Percentiles rank a stretch among this genome's conserved stretches.
Conservation (phyloP, 2,797 vertebrate species). For the Sebastes trivittatus region DNA sequence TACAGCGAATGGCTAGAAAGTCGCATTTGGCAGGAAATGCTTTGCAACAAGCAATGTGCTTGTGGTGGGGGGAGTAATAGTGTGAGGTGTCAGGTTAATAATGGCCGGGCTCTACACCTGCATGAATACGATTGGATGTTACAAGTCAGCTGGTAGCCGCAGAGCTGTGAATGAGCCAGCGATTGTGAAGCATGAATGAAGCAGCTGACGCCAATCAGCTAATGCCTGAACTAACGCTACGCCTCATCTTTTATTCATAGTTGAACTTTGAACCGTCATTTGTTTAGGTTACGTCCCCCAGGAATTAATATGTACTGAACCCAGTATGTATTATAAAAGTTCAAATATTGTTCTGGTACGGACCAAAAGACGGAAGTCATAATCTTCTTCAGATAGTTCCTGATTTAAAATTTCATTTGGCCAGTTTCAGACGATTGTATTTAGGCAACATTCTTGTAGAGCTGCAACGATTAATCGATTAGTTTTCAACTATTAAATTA, state of each 20-base stretch:
- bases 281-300: neutral
- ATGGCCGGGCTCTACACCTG: neutral
- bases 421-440: neutral
- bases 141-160: neutral
- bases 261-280: neutral
- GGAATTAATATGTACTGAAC: neutral
- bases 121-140: neutral
- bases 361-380: neutral
- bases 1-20: neutral
- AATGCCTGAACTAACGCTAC: neutral
- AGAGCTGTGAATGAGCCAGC: neutral
- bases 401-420: neutral
- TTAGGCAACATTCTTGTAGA: neutral
- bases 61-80: neutral
- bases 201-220: neutral
- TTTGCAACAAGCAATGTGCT: neutral
- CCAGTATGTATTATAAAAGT: neutral
- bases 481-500: too few relatives aligned
- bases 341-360: neutral
- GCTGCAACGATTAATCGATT: too few relatives aligned
- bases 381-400: neutral
- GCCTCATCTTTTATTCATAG: constrained; percentile 1
- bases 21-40: neutral
- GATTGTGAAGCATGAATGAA: constrained; percentile 6
- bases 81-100: neutral